A percentile compares a stretch with the other conserved stretches of the same genome.
phyloP scores from a whole-genome alignment of 2,113 vertebrate genomes.

The Copsychus sechellarum region DNA sequence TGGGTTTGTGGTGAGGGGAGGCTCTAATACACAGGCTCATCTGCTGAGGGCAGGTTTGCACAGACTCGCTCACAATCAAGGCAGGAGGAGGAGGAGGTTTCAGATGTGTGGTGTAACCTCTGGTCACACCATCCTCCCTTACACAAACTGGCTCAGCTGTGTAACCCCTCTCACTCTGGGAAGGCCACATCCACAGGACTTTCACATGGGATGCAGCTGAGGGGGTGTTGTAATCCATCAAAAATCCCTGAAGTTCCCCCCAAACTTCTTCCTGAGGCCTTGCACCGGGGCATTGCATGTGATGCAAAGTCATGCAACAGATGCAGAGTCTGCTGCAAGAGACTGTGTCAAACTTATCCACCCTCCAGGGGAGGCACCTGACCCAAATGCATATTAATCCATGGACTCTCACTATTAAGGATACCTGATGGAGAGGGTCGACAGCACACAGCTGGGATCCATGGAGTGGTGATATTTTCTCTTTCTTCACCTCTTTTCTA shows the following conservation, averaged over 20 bases:
- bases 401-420: background rate
- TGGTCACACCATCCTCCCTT: background rate
- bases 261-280: background rate
- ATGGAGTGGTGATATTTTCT: background rate
- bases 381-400: background rate
- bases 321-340: background rate
- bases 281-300: background rate
- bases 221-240: background rate
- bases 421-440: background rate
- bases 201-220: background rate
- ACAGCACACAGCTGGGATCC: accelerated
- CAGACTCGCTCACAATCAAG: background rate
- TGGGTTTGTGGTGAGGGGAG: background rate
- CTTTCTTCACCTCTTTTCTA: background rate
- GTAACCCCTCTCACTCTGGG: accelerated
- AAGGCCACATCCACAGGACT: background rate
- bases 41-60: background rate
- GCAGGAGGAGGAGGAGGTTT: background rate
- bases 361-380: background rate
- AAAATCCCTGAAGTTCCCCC: background rate
- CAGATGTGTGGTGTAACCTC: background rate
- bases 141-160: background rate
- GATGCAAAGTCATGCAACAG: background rate
- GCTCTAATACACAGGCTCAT: background rate
- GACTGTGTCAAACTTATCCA: background rate